Conservation (phyloP, 2,888 invertebrate genomes). For the Pyralis farinalis region DNA sequence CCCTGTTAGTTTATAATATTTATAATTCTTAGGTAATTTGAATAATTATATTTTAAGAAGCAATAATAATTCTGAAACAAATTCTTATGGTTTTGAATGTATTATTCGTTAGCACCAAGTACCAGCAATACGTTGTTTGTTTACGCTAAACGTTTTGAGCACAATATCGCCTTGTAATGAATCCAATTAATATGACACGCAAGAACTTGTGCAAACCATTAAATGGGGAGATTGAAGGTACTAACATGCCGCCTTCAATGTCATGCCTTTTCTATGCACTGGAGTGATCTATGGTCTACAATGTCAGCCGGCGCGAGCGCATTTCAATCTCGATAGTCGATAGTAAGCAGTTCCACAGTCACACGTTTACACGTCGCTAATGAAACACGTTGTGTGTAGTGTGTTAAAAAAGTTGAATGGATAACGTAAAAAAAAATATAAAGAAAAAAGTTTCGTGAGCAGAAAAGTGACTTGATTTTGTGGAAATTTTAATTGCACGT, state of each 20-base stretch:
- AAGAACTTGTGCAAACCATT: not conserved
- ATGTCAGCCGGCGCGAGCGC: conserved; percentile 41
- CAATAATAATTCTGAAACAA: too few relatives aligned
- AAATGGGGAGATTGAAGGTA: not conserved
- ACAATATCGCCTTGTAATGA: not conserved
- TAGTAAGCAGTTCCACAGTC: conserved; percentile 35
- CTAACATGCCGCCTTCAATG: conserved; percentile 7
- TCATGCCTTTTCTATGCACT: conserved; percentile 11
- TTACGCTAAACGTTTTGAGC: too few relatives aligned
- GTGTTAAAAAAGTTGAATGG: conserved; percentile 1
- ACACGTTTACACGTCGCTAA: conserved; percentile 22
- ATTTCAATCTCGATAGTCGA: conserved; percentile 36
- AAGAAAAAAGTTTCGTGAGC: not conserved
- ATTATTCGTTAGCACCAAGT: too few relatives aligned
- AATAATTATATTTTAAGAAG: too few relatives aligned
- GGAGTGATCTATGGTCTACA: conserved; percentile 31
- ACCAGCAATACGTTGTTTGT: too few relatives aligned
- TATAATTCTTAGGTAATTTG: too few relatives aligned
- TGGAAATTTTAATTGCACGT: not conserved
- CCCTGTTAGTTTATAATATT: too few relatives aligned
- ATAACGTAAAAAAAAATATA: not conserved
- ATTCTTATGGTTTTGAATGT: too few relatives aligned
- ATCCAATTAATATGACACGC: not conserved
- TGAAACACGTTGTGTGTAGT: not conserved
- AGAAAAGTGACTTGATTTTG: not conserved